phyloP scores from a whole-genome alignment of 1,140 invertebrate species.

The Nephotettix cincticeps region DNA sequence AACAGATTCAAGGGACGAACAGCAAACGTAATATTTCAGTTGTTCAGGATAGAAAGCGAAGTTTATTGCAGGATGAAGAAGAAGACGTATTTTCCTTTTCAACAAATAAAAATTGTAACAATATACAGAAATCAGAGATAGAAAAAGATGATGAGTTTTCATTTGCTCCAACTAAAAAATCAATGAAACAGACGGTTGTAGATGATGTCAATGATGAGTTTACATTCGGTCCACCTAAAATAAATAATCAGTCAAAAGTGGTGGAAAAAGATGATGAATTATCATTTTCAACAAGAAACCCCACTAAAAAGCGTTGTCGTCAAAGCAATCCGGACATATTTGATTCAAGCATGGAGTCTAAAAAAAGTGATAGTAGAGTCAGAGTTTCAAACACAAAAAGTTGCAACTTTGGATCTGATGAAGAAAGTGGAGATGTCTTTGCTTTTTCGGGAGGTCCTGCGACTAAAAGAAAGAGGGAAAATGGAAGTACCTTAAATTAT shows the following conservation, averaged over 20 bases:
- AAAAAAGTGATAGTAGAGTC: no score
- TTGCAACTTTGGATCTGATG: no score
- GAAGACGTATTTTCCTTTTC: not conserved
- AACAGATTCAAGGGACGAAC: not conserved
- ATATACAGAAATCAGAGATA: not conserved
- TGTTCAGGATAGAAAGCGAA: no score
- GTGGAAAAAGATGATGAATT: not conserved
- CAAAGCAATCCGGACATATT: not conserved
- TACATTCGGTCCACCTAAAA: not conserved
- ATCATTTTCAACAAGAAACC: not conserved
- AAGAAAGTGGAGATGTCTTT: not conserved
- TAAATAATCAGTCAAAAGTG: not conserved
- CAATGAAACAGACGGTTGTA: not conserved
- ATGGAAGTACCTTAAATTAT: not conserved
- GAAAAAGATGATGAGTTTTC: conserved; percentile 6
- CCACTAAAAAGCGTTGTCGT: not conserved
- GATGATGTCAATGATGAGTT: not conserved
- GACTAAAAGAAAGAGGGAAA: not conserved
- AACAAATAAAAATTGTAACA: not conserved
- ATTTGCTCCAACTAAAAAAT: not conserved
- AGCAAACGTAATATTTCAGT: not conserved
- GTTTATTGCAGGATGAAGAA: not conserved
- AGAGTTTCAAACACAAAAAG: no score
- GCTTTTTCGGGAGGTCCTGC: not conserved
- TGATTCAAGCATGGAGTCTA: not conserved